Evolutionary conservation across 2,797 vertebrate genomes (phyloP).

Genomic region (Enteromius trimaculatus): DNA sequence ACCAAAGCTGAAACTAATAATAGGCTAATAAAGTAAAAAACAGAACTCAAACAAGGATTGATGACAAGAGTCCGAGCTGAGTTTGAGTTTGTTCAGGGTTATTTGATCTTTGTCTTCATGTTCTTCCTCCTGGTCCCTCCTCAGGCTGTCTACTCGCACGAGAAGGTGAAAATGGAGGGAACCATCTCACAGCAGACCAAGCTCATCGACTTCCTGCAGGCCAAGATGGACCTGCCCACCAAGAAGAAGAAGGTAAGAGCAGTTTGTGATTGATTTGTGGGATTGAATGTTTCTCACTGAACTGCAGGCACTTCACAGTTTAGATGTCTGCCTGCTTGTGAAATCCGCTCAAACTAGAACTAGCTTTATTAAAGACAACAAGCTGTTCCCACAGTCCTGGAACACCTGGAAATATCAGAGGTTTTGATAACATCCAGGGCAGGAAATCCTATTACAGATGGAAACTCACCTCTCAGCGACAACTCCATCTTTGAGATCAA

Average conservation of each 20-base stretch:
- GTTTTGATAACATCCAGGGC: too few species aligned
- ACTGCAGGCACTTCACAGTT: not conserved
- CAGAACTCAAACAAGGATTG: not conserved
- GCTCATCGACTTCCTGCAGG: conserved; percentile 98
- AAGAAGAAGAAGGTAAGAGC: conserved; percentile 96
- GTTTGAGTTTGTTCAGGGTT: too few species aligned
- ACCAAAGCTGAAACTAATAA: not conserved
- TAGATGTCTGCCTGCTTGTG: not conserved
- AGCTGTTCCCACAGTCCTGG: not conserved
- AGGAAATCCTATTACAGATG: too few species aligned
- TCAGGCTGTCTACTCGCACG: conserved; percentile 96
- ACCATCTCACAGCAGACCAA: conserved; percentile 99
- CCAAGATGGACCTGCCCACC: conserved; percentile 97
- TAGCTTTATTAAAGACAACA: not conserved
- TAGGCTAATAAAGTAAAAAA: not conserved
- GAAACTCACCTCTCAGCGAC: too few species aligned
- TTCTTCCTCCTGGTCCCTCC: conserved; percentile 31
- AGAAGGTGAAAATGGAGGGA: conserved; percentile 99
- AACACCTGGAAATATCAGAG: not conserved
- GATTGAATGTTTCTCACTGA: not conserved
- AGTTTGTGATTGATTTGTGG: not conserved
- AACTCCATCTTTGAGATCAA: too few species aligned
- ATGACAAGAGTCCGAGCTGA: too few species aligned
- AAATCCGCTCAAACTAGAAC: not conserved
- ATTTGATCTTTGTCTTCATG: conserved; percentile 49